A percentile compares a stretch with the other conserved stretches of the same genome.
These are phyloP conservation scores for Pantherophis alleghaniensis DNA, from an alignment of 2,797 vertebrate species.

Conservation along the genomic window DNA sequence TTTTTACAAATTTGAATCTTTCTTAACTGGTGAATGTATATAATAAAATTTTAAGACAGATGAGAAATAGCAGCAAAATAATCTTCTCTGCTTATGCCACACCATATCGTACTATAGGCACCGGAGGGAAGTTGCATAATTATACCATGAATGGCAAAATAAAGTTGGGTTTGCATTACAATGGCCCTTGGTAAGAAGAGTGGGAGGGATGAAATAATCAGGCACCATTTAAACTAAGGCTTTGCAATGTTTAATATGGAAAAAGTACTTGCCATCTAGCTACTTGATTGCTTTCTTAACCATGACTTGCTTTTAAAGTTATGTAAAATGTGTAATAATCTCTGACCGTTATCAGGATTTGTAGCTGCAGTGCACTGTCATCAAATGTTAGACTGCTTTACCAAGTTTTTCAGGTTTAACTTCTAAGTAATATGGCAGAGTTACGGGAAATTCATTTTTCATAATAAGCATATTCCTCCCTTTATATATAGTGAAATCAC, in stretches of 20 bases:
- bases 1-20: not conserved
- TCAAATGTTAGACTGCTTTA: conserved; percentile 1
- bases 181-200: not conserved
- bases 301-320: conserved; percentile 9
- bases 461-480: not conserved
- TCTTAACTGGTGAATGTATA: not conserved
- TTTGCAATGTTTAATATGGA: not conserved
- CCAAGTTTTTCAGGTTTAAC: conserved; percentile 32
- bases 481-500: not conserved
- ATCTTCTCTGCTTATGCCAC: not conserved
- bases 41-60: not conserved
- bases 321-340: not conserved
- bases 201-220: not conserved
- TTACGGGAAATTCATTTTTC: not conserved
- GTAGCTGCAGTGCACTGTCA: conserved; percentile 1
- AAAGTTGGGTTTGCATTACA: not conserved
- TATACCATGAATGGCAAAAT: not conserved
- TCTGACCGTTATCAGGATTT: not conserved
- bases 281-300: not conserved
- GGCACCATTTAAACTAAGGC: not conserved
- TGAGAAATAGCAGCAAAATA: not conserved
- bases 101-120: not conserved
- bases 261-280: not conserved
- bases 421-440: conserved; percentile 3
- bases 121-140: not conserved